These are phyloP conservation scores for Danionella dracula DNA, from an alignment of 2,797 vertebrate species.

Conservation along the genomic window DNA sequence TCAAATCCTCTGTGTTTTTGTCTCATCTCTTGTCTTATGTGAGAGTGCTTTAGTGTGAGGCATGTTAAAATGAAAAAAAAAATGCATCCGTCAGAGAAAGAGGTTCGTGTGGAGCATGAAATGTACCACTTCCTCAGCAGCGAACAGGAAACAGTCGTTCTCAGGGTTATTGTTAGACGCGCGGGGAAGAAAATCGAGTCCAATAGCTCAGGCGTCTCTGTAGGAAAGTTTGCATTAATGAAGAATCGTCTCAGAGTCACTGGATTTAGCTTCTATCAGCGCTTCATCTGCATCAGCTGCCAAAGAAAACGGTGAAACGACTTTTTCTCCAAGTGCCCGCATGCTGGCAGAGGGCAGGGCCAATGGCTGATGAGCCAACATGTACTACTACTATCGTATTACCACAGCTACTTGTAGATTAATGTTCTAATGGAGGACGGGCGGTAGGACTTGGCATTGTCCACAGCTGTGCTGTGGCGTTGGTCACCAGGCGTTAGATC, in stretches of 20 bases:
- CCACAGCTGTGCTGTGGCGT: slow-evolving; percentile 86
- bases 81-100: slow-evolving; percentile 33
- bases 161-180: slow-evolving; percentile 65
- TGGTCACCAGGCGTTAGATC: slow-evolving; percentile 79
- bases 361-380: slow-evolving; percentile 70
- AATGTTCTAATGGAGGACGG: slow-evolving; percentile 66
- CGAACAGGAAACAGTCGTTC: slow-evolving; percentile 63
- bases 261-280: slow-evolving; percentile 87
- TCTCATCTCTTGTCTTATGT: slow-evolving; percentile 35
- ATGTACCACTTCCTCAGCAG: slow-evolving; percentile 57
- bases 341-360: slow-evolving; percentile 79
- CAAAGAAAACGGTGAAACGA: slow-evolving; percentile 79
- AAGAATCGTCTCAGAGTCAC: slow-evolving; percentile 74
- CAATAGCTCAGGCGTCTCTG: slow-evolving; percentile 65
- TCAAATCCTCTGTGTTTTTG: slow-evolving; percentile 35
- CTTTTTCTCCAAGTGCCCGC: slow-evolving; percentile 81
- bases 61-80: too few species aligned
- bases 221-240: slow-evolving; percentile 55
- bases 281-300: slow-evolving; percentile 81
- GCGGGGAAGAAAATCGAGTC: slow-evolving; percentile 38
- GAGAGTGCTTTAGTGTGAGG: slow-evolving; percentile 1
- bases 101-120: slow-evolving; percentile 35
- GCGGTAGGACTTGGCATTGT: slow-evolving; percentile 76
- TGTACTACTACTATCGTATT: slow-evolving; percentile 60
- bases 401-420: slow-evolving; percentile 33